Evolutionary conservation across 2,888 invertebrate genomes (phyloP).

Genomic region (Synanthedon andrenaeformis): DNA sequence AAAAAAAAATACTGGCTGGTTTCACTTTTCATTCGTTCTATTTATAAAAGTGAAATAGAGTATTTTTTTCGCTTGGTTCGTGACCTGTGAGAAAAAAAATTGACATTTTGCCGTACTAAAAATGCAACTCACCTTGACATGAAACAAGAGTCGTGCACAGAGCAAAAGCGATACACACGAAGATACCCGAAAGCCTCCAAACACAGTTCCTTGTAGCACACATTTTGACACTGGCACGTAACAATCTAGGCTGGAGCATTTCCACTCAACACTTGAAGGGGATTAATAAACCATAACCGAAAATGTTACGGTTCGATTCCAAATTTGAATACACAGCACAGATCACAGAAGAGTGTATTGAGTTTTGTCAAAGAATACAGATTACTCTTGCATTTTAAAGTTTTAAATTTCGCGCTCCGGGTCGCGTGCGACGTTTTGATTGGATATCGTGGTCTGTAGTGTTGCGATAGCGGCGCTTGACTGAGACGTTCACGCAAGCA

Average conservation of each 20-base stretch:
- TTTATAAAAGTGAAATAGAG: background rate
- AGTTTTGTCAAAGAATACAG: background rate
- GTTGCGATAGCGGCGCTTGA: conserved; percentile 24
- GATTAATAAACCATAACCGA: conserved; percentile 9
- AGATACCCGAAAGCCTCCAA: conserved; percentile 10
- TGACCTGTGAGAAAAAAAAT: conserved; percentile 1
- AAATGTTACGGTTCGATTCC: background rate
- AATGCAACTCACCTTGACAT: conserved; percentile 55
- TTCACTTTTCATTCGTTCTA: background rate
- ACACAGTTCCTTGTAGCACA: conserved; percentile 24
- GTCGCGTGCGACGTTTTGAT: background rate
- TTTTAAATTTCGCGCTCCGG: background rate
- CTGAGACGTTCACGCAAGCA: conserved; percentile 32
- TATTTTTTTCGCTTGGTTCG: conserved; percentile 1
- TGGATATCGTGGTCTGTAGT: background rate
- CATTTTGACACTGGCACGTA: conserved; percentile 38
- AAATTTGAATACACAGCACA: conserved; percentile 5
- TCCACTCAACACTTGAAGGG: conserved; percentile 32
- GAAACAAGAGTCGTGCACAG: conserved; percentile 31
- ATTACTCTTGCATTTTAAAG: background rate
- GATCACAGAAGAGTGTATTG: conserved; percentile 7
- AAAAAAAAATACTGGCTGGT: background rate
- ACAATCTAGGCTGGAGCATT: conserved; percentile 60
- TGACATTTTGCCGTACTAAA: conserved; percentile 5
- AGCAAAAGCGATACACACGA: conserved; percentile 28